Base-by-base conservation (phyloP, 2,888 invertebrate species). In the Gastrophysa polygoni region DNA sequence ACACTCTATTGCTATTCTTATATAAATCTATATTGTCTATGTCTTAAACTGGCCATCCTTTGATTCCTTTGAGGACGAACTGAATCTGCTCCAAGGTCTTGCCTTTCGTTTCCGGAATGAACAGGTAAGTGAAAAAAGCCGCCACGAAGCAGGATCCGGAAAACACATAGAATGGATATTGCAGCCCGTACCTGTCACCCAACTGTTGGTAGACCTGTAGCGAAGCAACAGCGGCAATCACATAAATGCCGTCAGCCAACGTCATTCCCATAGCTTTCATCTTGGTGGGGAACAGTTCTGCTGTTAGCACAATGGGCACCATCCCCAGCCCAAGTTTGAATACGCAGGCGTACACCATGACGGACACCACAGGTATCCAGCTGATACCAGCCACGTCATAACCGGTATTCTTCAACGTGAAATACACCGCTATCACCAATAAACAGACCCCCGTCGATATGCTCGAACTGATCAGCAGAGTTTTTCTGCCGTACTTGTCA, bases 261-360 rank as follows among this genome's bases (percentile, higher is more conserved):
- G 81, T 78, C 79, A 80, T 80, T 1, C 80, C 80, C 63, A 78
- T 75, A 1, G 80, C 81, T 73, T 81, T 81, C 17, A 81, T 77
- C 44, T 77, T 78, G 1, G 81, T 75, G 0, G 81, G 78, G 63
- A 82, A 81, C 11, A 81, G 50, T 67, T 81, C 81, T 0, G 79
- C 80, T 2, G 80, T 80, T 51, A 81, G 70, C 5, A 81, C 78
- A 46, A 81, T 79, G 0, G 81, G 81, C 1, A 81, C 79, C 56
- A 80, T 73, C 0, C 81, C 81, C 21, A 81, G 64, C 8, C 81
- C 81, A 5, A 77, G 66, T 67, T 80, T 80, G 52, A 79, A 80
- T 5, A 74, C 72, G 4, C 75, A 67, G 2, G 81, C 80, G 62
- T 80, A 81, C 2, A 75, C 46, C 78, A 81, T 78, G 0, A 80